phyloP scores from a whole-genome alignment of 2,888 invertebrate genomes.

The Endotricha flammealis region DNA sequence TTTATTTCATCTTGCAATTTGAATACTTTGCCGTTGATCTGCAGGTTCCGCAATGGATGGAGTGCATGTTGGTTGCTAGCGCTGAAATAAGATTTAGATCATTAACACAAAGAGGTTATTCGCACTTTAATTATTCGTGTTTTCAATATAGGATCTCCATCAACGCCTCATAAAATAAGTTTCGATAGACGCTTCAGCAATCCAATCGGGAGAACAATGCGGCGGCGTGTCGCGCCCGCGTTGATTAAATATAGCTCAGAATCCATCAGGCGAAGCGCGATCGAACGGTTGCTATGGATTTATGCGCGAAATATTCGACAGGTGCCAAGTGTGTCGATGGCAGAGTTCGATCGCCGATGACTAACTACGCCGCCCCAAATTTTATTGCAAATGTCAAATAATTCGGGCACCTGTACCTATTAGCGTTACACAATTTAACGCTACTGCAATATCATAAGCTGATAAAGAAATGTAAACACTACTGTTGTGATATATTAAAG shows the following conservation, averaged over 20 bases:
- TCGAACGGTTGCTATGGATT: conserved; percentile 73
- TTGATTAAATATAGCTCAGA: conserved; percentile 76
- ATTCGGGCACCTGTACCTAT: conserved; percentile 64
- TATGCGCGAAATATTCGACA: conserved; percentile 78
- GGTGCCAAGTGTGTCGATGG: conserved; percentile 79
- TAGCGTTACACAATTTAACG: conserved; percentile 15
- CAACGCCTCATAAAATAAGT: conserved; percentile 53
- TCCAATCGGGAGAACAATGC: conserved; percentile 69
- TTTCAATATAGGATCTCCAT: conserved; percentile 41
- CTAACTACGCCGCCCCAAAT: conserved; percentile 77
- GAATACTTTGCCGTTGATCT: too few relatives aligned
- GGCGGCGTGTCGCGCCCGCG: conserved; percentile 60
- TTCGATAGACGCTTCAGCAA: conserved; percentile 53
- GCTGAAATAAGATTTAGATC: too few relatives aligned
- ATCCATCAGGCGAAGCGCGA: conserved; percentile 68
- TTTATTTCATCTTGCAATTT: too few relatives aligned
- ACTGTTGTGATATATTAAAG: conserved; percentile 9
- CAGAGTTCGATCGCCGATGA: conserved; percentile 72
- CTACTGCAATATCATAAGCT: conserved; percentile 2
- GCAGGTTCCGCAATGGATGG: too few relatives aligned
- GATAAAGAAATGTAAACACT: background rate
- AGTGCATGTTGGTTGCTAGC: too few relatives aligned
- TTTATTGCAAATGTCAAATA: conserved; percentile 77
- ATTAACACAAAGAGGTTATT: background rate
- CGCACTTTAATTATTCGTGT: conserved; percentile 7